Evolutionary conservation across 2,797 vertebrate species (phyloP), one percentile per base, ranked within the genome.

Genomic region (Fratercula arctica): DNA sequence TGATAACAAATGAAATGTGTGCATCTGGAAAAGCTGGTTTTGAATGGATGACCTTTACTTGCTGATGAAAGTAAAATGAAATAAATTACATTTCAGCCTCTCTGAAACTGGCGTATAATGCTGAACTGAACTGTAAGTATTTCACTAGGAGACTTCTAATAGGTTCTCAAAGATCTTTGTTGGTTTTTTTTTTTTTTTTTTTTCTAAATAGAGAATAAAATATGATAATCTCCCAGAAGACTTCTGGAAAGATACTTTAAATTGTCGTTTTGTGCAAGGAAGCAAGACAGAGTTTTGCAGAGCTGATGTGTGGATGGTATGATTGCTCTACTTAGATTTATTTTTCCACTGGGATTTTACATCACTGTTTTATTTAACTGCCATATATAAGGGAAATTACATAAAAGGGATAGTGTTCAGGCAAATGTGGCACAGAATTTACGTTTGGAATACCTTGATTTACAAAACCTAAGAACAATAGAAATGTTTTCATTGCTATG

Each of bases 61-160:
- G 54, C 67, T 90, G 88, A 94, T 96, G 96, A 96, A 97, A 94
- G 23, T 88, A 87, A 97, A 96, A 93, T 73, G 57, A 96, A 96
- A 96, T 94, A 90, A 95, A 94, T 92, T 89, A 61, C 74, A 86
- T 85, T 95, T 86, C 83, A 95, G 25, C 51, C 15, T 67, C 50
- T 93, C 69, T 91, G 80, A 92, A 87, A 94, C 24, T 63, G 63
- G 31, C 0, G 1, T 87, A 63, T 87, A 89, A 89, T 59, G 74
- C 54, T 90, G 74, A 96, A 82, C 67, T 50, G 61, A 95, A 95
- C 28, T 80, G 60, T 75, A 85, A 91, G 54, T 61, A 60, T 79
- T 89, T 96, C 61, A 70, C 64, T 43, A 59, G 89, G 45, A 96
- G 54, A 84, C 25, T 95, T 87, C 66, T 76, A 89, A 95, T 76